Percentiles rank a stretch among this genome's conserved stretches.
phyloP scores from a whole-genome alignment of 92 coral and sea anemone species.

The Zoanthus sansibaricus region DNA sequence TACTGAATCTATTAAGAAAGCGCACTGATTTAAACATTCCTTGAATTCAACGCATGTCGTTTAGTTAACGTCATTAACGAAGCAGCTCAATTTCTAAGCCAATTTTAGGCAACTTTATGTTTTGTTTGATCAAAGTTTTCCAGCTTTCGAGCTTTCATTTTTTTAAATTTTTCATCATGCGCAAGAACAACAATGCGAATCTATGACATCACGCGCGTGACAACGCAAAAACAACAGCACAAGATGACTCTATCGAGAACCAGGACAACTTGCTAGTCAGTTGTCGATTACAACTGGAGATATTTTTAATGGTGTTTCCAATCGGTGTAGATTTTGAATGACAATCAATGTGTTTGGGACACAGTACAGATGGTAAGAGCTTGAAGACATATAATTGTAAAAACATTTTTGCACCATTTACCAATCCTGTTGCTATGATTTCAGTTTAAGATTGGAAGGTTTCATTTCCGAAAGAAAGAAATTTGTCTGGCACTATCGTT shows the following conservation, averaged over 20 bases:
- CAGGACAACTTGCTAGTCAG: neutral
- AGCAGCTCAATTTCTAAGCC: too few species aligned
- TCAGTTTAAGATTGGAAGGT: slow-evolving; percentile 93
- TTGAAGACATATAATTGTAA: neutral
- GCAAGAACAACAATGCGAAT: slow-evolving; percentile 37
- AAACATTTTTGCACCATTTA: neutral
- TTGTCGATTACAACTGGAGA: neutral
- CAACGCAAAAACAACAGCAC: slow-evolving; percentile 22
- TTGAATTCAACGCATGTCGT: too few species aligned
- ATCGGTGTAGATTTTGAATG: slow-evolving; percentile 10
- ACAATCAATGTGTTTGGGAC: slow-evolving; percentile 47
- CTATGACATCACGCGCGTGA: slow-evolving; percentile 65
- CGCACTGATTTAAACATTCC: too few species aligned
- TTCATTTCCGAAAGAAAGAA: slow-evolving; percentile 91
- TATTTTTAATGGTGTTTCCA: neutral
- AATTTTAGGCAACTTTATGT: neutral
- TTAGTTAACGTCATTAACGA: too few species aligned
- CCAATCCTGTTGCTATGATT: slow-evolving; percentile 21
- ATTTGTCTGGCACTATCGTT: slow-evolving; percentile 82
- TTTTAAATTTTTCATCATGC: slow-evolving; percentile 28
- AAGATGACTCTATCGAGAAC: neutral
- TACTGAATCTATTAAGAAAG: too few species aligned
- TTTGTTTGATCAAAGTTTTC: neutral
- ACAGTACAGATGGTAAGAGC: slow-evolving; percentile 60
- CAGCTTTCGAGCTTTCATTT: neutral